phyloP scores from a whole-genome alignment of 2,113 vertebrate genomes.

The Lepisosteus oculatus region DNA sequence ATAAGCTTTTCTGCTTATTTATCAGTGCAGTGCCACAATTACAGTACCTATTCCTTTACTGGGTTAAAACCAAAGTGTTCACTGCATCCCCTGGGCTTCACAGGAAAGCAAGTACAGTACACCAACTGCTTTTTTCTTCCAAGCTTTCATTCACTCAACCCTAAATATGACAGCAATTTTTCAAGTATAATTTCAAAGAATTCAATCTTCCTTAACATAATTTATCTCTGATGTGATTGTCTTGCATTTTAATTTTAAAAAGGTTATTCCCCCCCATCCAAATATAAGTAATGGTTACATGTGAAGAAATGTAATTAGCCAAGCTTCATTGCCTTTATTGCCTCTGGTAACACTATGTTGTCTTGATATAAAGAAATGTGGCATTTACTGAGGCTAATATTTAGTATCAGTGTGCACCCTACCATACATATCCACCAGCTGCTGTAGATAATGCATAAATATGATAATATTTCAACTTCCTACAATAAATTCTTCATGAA shows the following conservation, averaged over 20 bases:
- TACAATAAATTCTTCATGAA: slow-evolving; percentile 16
- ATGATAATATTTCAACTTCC: slow-evolving; percentile 37
- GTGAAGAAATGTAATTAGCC: slow-evolving; percentile 47
- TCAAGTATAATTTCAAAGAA: slow-evolving; percentile 15
- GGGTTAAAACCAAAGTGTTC: background rate
- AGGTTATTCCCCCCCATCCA: slow-evolving; percentile 19
- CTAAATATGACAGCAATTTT: slow-evolving; percentile 19
- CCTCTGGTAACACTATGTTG: slow-evolving; percentile 38
- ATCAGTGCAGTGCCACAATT: background rate
- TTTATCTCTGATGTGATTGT: slow-evolving; percentile 22
- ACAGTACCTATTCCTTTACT: background rate
- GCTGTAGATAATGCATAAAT: slow-evolving; percentile 40
- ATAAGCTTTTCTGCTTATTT: background rate
- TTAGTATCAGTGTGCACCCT: slow-evolving; percentile 43
- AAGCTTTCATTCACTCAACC: slow-evolving; percentile 19
- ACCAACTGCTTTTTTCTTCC: background rate
- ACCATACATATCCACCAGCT: slow-evolving; percentile 44
- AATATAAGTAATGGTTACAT: slow-evolving; percentile 44
- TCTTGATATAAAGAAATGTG: slow-evolving; percentile 49
- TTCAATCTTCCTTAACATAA: slow-evolving; percentile 18
- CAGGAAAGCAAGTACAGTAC: slow-evolving; percentile 13
- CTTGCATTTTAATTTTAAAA: slow-evolving; percentile 32
- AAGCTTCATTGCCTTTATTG: slow-evolving; percentile 43
- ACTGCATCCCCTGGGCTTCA: background rate
- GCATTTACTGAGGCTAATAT: slow-evolving; percentile 46